Evolutionary conservation across 2,113 vertebrate genomes (phyloP).

Genomic region (Caloenas nicobarica): DNA sequence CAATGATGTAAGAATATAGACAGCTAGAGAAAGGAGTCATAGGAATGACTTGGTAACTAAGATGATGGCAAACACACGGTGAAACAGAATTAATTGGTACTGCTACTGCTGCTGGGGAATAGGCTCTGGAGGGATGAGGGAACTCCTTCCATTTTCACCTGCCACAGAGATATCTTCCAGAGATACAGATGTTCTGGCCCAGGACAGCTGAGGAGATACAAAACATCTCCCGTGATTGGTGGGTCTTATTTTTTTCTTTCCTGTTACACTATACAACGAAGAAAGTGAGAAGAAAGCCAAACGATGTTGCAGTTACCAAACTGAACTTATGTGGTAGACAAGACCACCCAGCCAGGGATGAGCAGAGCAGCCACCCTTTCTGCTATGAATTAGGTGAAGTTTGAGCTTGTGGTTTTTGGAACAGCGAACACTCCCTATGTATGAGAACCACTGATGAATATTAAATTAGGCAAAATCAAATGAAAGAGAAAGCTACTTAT

Average conservation of each 20-base stretch:
- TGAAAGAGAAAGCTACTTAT: neutral
- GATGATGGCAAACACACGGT: rapidly evolving
- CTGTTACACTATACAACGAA: neutral
- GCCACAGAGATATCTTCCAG: neutral
- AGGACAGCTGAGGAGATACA: neutral
- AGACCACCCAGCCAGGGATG: neutral
- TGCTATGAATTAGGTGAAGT: neutral
- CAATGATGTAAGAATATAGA: neutral
- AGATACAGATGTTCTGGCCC: neutral
- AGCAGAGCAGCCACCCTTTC: neutral
- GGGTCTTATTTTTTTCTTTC: neutral
- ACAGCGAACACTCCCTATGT: neutral
- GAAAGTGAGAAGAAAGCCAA: neutral
- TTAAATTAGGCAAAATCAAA: neutral
- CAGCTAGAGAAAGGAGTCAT: neutral
- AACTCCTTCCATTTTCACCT: neutral
- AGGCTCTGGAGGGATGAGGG: neutral
- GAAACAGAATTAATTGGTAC: neutral
- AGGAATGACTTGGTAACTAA: neutral
- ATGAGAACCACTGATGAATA: neutral
- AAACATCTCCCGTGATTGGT: neutral
- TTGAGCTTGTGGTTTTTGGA: neutral
- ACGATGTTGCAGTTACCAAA: neutral
- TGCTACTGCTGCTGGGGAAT: neutral
- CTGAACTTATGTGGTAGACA: neutral